Conservation (phyloP, 2,888 invertebrate species). For the Carabus problematicus region DNA sequence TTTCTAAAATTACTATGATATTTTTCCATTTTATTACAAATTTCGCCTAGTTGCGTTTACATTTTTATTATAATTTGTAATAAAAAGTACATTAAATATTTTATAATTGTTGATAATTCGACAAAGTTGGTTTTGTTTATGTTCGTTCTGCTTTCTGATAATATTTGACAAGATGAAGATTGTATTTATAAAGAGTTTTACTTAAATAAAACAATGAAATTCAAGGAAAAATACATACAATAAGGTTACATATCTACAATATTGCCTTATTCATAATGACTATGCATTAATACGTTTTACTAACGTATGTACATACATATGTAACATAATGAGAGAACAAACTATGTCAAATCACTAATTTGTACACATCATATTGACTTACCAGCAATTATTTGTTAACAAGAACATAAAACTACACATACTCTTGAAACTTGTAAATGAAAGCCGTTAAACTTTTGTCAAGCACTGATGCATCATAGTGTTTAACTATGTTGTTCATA, state of each 20-base stretch:
- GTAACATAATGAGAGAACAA: conserved; percentile 6
- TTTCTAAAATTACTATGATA: no score
- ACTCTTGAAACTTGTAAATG: conserved; percentile 9
- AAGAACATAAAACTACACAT: no score
- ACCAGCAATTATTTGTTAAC: no score
- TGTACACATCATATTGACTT: conserved; percentile 16
- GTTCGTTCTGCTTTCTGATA: conserved; percentile 33
- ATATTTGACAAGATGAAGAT: conserved; percentile 11
- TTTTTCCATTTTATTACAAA: no score
- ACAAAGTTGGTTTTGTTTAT: conserved; percentile 5
- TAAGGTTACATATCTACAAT: conserved; percentile 43
- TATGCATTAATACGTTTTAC: conserved; percentile 35
- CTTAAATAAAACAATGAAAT: conserved; percentile 12
- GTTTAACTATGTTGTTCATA: conserved; percentile 39
- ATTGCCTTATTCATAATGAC: conserved; percentile 43
- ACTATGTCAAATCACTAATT: conserved; percentile 16
- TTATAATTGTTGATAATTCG: conserved; percentile 35
- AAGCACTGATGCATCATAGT: conserved; percentile 41
- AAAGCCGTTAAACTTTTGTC: conserved; percentile 17
- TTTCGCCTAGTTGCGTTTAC: no score
- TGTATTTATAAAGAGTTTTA: no score
- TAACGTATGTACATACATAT: no score
- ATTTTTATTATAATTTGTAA: no score
- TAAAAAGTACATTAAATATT: conserved; percentile 40
- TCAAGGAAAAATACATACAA: conserved; percentile 24